phyloP scores from a whole-genome alignment of 2,113 vertebrate species.

The Forbesichthys agassizii region DNA sequence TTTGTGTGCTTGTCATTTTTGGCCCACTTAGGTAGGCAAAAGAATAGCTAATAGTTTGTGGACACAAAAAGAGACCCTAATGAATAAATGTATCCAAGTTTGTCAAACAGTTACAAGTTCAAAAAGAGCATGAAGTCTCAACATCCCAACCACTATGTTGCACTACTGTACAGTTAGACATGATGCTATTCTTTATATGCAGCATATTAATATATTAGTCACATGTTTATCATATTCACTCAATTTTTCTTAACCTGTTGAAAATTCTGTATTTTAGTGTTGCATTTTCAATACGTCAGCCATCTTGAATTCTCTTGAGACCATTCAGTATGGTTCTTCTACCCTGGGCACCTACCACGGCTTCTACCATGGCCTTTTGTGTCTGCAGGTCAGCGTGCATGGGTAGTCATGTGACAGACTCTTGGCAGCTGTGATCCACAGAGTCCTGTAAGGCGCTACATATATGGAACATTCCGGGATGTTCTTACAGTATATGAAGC shows the following conservation, averaged over 20 bases:
- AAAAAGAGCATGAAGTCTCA: conserved; percentile 44
- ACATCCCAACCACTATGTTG: conserved; percentile 39
- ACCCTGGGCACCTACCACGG: conserved; percentile 14
- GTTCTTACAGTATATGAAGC: conserved; percentile 27
- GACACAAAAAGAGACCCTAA: conserved; percentile 41
- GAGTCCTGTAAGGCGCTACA: conserved; percentile 20
- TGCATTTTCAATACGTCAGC: conserved; percentile 12
- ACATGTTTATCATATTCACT: not conserved
- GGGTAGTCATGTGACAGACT: conserved; percentile 40
- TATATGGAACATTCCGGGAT: conserved; percentile 36
- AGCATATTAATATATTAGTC: too few species aligned
- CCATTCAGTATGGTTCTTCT: not conserved
- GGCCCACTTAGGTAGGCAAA: conserved; percentile 14
- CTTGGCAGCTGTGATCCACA: conserved; percentile 51
- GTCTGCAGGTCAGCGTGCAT: conserved; percentile 53
- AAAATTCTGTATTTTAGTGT: conserved; percentile 14
- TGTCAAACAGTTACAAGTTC: conserved; percentile 56
- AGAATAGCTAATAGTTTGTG: conserved; percentile 3
- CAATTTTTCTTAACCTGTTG: not conserved
- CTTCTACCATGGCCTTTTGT: conserved; percentile 19
- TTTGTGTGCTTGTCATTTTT: conserved; percentile 7
- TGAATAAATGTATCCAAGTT: conserved; percentile 28
- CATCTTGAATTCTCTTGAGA: conserved; percentile 1
- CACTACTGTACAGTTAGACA: too few species aligned
- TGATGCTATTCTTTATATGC: not conserved